A percentile compares a stretch with the other conserved stretches of the same genome.
These are phyloP conservation scores for Callocephalon fimbriatum DNA, from an alignment of 2,113 vertebrate species.

Conservation along the genomic window DNA sequence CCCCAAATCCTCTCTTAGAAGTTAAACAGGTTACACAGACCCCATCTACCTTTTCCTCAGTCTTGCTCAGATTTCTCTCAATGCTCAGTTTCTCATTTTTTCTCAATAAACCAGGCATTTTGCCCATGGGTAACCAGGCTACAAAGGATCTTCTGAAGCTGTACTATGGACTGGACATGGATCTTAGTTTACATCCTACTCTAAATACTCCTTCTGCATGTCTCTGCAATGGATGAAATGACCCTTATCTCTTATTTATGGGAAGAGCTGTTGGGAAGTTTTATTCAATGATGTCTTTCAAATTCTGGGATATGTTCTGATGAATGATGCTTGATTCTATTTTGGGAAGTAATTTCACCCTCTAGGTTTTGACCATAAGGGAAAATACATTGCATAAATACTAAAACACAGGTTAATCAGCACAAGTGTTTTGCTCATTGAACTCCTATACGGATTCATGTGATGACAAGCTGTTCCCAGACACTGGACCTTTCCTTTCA, in stretches of 20 bases:
- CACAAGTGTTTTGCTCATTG: neutral
- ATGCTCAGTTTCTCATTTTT: neutral
- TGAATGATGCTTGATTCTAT: neutral
- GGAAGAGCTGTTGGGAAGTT: conserved; percentile 20
- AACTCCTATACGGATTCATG: neutral
- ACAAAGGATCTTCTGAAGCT: neutral
- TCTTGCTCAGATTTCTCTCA: neutral
- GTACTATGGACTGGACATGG: neutral
- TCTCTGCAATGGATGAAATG: conserved; percentile 6
- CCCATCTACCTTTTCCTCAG: neutral
- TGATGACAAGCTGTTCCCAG: conserved; percentile 25
- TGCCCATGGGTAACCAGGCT: neutral
- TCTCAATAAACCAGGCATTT: neutral
- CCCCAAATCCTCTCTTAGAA: neutral
- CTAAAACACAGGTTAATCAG: conserved; percentile 38
- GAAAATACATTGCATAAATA: neutral
- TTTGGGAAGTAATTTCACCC: conserved; percentile 51
- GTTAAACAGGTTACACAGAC: neutral
- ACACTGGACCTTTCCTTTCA: neutral
- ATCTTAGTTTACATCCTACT: neutral
- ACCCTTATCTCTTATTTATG: conserved; percentile 39
- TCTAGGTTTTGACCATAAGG: conserved; percentile 26
- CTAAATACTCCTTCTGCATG: neutral
- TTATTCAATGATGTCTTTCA: conserved; percentile 15
- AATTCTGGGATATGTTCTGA: neutral